Conservation (phyloP, 2,888 invertebrate genomes). For the Calliopum simillimum region DNA sequence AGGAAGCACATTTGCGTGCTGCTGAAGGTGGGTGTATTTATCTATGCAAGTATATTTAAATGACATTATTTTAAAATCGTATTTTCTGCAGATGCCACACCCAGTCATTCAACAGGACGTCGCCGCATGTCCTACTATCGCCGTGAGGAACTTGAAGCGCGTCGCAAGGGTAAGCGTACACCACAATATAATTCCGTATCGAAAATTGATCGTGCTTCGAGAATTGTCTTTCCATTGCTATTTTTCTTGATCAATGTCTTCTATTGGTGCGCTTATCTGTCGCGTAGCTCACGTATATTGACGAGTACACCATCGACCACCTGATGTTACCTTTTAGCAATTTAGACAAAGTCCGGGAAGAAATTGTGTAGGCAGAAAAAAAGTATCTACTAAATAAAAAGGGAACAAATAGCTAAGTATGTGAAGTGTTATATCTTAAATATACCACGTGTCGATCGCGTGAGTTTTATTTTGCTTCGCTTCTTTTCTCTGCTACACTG, state of each 20-base stretch:
- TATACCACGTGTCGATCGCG: too few species aligned
- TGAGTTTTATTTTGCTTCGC: neutral
- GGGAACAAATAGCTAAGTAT: neutral
- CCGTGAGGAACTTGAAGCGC: conserved; percentile 62
- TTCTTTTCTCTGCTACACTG: conserved; percentile 31
- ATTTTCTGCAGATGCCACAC: conserved; percentile 41
- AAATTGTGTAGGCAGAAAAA: conserved; percentile 47
- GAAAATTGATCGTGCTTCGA: conserved; percentile 80
- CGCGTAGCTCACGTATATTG: conserved; percentile 69
- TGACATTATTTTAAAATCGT: neutral
- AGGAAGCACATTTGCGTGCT: conserved; percentile 58
- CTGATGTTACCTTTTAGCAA: conserved; percentile 68
- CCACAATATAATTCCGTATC: conserved; percentile 83
- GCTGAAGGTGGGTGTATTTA: conserved; percentile 51
- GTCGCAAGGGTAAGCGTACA: conserved; percentile 66
- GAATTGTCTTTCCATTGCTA: conserved; percentile 80
- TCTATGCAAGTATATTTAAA: neutral
- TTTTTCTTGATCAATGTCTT: conserved; percentile 82
- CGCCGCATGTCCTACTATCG: conserved; percentile 63
- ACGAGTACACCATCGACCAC: conserved; percentile 59
- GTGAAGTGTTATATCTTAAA: conserved; percentile 27
- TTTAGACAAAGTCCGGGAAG: conserved; percentile 63
- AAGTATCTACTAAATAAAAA: conserved; percentile 33
- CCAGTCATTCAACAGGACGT: conserved; percentile 45
- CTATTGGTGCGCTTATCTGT: conserved; percentile 83